Evolutionary conservation across 2,797 vertebrate genomes (phyloP).

Genomic region (Enteromius viviparus): DNA sequence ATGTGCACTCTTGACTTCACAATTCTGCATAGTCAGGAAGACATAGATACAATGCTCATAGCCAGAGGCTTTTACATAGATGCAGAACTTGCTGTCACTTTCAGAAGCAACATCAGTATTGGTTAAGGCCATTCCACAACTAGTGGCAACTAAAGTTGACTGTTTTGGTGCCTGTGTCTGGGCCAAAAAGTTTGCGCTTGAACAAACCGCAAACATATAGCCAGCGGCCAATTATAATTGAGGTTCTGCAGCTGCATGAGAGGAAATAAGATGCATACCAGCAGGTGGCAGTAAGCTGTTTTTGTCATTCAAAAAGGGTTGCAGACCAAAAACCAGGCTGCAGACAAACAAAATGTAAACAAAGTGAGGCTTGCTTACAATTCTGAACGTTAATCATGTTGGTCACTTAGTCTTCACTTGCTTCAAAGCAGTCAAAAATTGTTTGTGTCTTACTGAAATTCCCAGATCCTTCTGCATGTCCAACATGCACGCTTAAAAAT

Average conservation of each 20-base stretch:
- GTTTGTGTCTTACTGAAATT: neutral
- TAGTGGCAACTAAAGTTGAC: neutral
- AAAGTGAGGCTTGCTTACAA: neutral
- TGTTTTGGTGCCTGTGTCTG: neutral
- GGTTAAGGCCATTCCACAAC: constrained; percentile 3
- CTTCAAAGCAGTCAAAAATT: neutral
- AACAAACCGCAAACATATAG: neutral
- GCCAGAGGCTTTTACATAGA: constrained; percentile 15
- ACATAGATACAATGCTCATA: constrained; percentile 1
- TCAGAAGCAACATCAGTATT: neutral
- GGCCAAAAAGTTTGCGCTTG: neutral
- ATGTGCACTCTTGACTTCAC: constrained; percentile 12
- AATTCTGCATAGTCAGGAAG: constrained; percentile 14
- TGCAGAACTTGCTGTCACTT: constrained; percentile 1
- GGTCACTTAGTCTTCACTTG: neutral
- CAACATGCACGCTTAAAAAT: neutral
- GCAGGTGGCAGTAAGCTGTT: neutral
- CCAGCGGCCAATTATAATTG: neutral
- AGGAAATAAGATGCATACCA: constrained; percentile 7
- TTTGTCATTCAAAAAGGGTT: neutral
- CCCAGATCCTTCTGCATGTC: neutral
- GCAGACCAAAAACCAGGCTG: neutral
- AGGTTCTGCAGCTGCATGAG: neutral
- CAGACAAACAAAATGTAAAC: too few species aligned
- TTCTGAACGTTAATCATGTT: neutral